These are phyloP conservation scores for Gari tellinella DNA, from an alignment of 2,888 invertebrate genomes.

Conservation along the genomic window DNA sequence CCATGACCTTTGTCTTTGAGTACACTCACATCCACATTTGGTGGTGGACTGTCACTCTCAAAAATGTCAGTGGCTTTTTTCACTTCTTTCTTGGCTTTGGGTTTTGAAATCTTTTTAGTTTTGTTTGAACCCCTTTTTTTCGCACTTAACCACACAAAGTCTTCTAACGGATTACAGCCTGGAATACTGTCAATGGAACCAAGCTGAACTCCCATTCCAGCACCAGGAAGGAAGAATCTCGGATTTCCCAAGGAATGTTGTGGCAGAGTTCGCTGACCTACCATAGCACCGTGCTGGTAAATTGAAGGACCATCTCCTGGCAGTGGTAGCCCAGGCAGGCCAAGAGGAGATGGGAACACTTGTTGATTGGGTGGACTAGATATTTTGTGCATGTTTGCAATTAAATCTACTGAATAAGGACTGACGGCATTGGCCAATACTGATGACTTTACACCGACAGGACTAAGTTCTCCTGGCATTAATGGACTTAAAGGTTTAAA, in stretches of 20 bases:
- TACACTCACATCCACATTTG: slow-evolving; percentile 87
- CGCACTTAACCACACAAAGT: slow-evolving; percentile 54
- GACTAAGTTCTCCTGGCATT: too few species aligned
- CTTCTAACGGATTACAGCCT: slow-evolving; percentile 23
- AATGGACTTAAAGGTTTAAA: too few species aligned
- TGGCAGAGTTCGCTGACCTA: background rate
- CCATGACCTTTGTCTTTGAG: slow-evolving; percentile 82
- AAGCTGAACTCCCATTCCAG: background rate
- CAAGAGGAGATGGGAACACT: slow-evolving; percentile 44
- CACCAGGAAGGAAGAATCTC: background rate
- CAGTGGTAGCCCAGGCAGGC: slow-evolving; percentile 24
- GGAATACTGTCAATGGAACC: slow-evolving; percentile 6
- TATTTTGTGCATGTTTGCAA: slow-evolving; percentile 55
- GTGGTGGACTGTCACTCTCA: slow-evolving; percentile 85
- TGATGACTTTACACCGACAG: slow-evolving; percentile 12
- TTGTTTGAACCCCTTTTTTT: slow-evolving; percentile 15
- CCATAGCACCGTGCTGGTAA: slow-evolving; percentile 40
- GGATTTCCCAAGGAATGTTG: slow-evolving; percentile 11
- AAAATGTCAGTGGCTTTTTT: slow-evolving; percentile 70
- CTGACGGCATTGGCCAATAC: slow-evolving; percentile 23
- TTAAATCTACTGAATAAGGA: slow-evolving; percentile 30
- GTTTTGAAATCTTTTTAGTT: slow-evolving; percentile 44
- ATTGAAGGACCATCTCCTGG: slow-evolving; percentile 9
- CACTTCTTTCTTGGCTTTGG: slow-evolving; percentile 59
- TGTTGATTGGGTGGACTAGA: slow-evolving; percentile 62